These are phyloP conservation scores for Sweltsa coloradensis DNA, from an alignment of 1,140 invertebrate genomes.

Conservation along the genomic window DNA sequence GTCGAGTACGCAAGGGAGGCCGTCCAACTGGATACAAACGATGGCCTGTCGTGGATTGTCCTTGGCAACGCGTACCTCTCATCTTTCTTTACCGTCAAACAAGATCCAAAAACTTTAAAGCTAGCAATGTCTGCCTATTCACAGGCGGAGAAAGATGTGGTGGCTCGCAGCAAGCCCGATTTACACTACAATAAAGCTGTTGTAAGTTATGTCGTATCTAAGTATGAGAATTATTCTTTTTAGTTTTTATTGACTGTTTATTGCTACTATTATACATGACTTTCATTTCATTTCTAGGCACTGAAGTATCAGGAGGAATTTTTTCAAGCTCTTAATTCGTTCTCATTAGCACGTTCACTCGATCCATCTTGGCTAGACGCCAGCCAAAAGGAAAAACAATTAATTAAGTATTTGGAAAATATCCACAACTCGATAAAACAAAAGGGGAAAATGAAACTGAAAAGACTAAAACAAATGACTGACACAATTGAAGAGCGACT, in stretches of 20 bases:
- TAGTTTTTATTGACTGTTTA: too few species aligned
- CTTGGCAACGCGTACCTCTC: slow-evolving; percentile 78
- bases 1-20: slow-evolving; percentile 74
- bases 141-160: slow-evolving; percentile 65
- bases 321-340: slow-evolving; percentile 52
- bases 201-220: too few species aligned
- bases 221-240: too few species aligned
- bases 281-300: slow-evolving; percentile 33
- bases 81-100: slow-evolving; percentile 61
- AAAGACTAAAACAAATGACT: slow-evolving; percentile 50
- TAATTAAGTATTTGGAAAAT: slow-evolving; percentile 53
- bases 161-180: slow-evolving; percentile 61
- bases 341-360: slow-evolving; percentile 46
- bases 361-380: slow-evolving; percentile 67
- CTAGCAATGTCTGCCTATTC: slow-evolving; percentile 67
- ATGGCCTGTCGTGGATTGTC: slow-evolving; percentile 76
- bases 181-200: slow-evolving; percentile 77
- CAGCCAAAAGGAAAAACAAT: slow-evolving; percentile 40
- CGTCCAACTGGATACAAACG: slow-evolving; percentile 62
- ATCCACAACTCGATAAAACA: slow-evolving; percentile 47
- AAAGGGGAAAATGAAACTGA: slow-evolving; percentile 63
- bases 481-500: slow-evolving; percentile 41
- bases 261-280: neutral
- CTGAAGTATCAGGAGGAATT: slow-evolving; percentile 74
- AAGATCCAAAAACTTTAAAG: slow-evolving; percentile 58